Conservation (phyloP, 2,888 invertebrate genomes). For the Prosapia bicincta region DNA sequence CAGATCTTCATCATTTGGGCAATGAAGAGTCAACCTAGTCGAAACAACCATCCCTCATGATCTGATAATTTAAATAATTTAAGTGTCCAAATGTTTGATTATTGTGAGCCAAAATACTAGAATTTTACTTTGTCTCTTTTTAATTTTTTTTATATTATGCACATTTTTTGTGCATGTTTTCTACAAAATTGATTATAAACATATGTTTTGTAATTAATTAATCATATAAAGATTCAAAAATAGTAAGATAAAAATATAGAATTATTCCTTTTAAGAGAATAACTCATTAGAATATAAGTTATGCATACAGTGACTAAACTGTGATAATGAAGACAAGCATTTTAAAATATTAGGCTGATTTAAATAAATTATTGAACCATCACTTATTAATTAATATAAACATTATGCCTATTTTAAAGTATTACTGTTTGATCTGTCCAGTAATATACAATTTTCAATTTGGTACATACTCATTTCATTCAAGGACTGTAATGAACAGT, state of each 20-base stretch:
- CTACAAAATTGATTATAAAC: background rate
- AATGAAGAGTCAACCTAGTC: background rate
- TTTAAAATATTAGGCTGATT: background rate
- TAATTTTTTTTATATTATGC: background rate
- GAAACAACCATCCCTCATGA: background rate
- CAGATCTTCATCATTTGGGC: slow-evolving; percentile 74
- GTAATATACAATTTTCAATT: too few relatives aligned
- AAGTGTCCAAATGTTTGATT: background rate
- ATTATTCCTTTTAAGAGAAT: background rate
- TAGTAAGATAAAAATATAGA: background rate
- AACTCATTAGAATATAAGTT: background rate
- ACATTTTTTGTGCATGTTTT: background rate
- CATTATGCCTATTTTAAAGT: background rate
- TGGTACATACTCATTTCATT: too few relatives aligned
- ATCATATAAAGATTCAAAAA: background rate
- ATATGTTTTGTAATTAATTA: background rate
- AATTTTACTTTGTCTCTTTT: background rate
- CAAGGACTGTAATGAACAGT: too few relatives aligned
- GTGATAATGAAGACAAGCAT: background rate
- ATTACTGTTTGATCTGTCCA: background rate
- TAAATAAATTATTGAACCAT: background rate
- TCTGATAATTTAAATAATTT: background rate
- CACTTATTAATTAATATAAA: background rate
- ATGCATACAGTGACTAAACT: background rate
- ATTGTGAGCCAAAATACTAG: background rate